Evolutionary conservation across 2,888 invertebrate species (phyloP).

Genomic region (Cistogaster globosa): DNA sequence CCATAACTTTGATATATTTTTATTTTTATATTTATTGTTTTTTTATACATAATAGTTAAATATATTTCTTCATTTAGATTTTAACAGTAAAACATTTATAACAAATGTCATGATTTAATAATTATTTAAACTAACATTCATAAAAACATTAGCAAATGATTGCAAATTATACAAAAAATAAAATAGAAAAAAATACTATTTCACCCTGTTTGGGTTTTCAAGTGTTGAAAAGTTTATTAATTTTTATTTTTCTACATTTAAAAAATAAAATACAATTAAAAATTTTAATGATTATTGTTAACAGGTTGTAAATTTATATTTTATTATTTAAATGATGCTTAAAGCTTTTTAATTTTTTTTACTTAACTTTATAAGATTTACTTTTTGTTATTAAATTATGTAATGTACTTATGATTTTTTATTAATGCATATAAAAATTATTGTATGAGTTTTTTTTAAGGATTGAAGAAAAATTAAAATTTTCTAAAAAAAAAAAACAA

Average conservation of each 20-base stretch:
- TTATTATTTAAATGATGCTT: conserved; percentile 37
- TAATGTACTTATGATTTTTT: too few relatives aligned
- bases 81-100: conserved; percentile 53
- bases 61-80: conserved; percentile 24
- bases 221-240: neutral
- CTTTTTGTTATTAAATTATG: neutral
- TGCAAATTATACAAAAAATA: too few relatives aligned
- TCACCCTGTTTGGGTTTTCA: neutral
- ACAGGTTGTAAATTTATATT: conserved; percentile 4
- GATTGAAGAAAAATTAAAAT: too few relatives aligned
- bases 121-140: too few relatives aligned
- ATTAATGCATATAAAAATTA: too few relatives aligned
- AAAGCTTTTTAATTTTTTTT: conserved; percentile 53
- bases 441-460: too few relatives aligned
- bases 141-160: too few relatives aligned
- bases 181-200: neutral
- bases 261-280: conserved; percentile 36
- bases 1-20: conserved; percentile 23
- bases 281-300: conserved; percentile 39
- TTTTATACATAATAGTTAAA: too few relatives aligned
- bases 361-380: conserved; percentile 25
- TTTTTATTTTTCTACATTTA: neutral
- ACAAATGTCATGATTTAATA: conserved; percentile 50
- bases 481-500: too few relatives aligned
- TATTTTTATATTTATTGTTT: neutral